Evolutionary conservation across 2,797 vertebrate species (phyloP).

Genomic region (Graptemys geographica): DNA sequence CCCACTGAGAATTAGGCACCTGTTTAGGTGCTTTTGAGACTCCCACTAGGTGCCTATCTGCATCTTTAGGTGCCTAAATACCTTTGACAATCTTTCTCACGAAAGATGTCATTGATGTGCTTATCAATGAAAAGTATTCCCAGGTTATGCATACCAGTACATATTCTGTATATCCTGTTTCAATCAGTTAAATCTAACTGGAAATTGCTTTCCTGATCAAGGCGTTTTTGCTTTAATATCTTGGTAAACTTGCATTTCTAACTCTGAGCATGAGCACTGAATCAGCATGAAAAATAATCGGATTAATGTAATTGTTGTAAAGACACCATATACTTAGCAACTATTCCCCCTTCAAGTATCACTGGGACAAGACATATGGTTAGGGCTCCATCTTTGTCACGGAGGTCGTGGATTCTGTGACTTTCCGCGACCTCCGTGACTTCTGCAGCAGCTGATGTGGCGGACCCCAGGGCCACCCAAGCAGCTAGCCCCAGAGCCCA

Average conservation of each 20-base stretch:
- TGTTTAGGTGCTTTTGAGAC: not conserved
- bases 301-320: not conserved
- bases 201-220: slow-evolving; percentile 29
- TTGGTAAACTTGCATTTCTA: slow-evolving; percentile 22
- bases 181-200: not conserved
- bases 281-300: not conserved
- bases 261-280: rapidly evolving
- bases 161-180: not conserved
- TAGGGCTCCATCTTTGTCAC: no score
- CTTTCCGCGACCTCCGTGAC: no score
- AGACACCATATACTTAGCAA: not conserved
- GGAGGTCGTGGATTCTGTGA: no score
- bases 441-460: no score
- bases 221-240: not conserved
- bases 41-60: not conserved
- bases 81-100: not conserved
- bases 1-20: not conserved
- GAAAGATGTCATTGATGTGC: not conserved
- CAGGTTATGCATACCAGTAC: not conserved
- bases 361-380: not conserved
- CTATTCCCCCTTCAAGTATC: not conserved
- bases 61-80: not conserved
- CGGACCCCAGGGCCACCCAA: no score
- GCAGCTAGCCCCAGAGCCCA: no score
- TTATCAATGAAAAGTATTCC: not conserved